Evolutionary conservation across 2,797 vertebrate genomes (phyloP).

Genomic region (Leptodactylus fallax): DNA sequence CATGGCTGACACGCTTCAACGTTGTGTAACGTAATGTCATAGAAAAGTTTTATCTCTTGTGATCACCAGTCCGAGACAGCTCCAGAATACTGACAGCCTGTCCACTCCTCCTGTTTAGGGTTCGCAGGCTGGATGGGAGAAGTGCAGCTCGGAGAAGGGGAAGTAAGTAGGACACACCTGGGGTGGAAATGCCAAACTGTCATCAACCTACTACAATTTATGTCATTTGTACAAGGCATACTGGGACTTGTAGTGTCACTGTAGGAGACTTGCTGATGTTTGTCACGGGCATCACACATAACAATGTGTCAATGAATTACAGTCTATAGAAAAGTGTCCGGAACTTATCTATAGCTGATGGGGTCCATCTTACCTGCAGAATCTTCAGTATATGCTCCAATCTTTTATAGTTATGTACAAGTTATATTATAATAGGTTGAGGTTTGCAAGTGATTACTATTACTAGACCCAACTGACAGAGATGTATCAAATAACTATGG

Average conservation of each 20-base stretch:
- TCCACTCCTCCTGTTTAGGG: background rate
- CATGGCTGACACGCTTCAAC: background rate
- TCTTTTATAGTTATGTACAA: background rate
- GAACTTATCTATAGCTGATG: background rate
- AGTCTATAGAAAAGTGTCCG: background rate
- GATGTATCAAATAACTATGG: no score
- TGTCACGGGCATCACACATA: background rate
- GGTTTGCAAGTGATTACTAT: background rate
- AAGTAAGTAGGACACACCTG: conserved; percentile 31
- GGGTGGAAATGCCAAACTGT: background rate
- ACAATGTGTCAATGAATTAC: background rate
- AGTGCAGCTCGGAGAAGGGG: conserved; percentile 8
- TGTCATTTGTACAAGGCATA: background rate
- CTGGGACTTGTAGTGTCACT: conserved; percentile 18
- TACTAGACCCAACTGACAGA: background rate
- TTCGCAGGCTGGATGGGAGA: background rate
- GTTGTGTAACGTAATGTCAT: background rate
- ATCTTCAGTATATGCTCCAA: background rate
- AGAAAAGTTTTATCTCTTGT: conserved; percentile 5
- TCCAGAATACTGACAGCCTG: background rate
- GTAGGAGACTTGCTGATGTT: no score
- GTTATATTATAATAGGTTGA: background rate
- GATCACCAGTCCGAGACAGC: background rate
- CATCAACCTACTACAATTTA: background rate
- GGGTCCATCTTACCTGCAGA: background rate